A percentile compares a stretch with the other conserved stretches of the same genome.
Conservation (phyloP, 2,113 vertebrate genomes). For the Spea bombifrons region DNA sequence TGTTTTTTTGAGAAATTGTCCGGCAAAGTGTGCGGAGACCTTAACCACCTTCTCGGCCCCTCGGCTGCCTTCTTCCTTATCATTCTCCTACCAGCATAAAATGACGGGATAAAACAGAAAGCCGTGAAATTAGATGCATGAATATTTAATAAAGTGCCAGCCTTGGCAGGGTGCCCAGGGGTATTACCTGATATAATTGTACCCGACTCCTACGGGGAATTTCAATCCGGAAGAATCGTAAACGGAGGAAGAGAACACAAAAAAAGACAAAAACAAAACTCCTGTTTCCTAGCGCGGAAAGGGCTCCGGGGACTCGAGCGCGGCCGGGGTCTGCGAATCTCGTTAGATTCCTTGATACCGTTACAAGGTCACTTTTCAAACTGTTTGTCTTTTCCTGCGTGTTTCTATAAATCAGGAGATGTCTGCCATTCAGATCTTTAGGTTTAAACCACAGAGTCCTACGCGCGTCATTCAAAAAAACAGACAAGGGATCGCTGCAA, state of each 20-base stretch:
- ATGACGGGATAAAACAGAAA: conserved; percentile 34
- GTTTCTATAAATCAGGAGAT: background rate
- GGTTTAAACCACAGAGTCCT: too few relatives aligned
- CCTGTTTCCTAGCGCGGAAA: conserved; percentile 16
- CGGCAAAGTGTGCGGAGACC: conserved; percentile 26
- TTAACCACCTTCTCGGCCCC: conserved; percentile 10
- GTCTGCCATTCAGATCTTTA: background rate
- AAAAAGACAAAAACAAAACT: conserved; percentile 12
- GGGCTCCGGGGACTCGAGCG: background rate
- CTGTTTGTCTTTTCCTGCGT: background rate
- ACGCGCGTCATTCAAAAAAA: too few relatives aligned
- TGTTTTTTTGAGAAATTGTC: conserved; percentile 18
- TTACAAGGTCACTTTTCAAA: conserved; percentile 27
- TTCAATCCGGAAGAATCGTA: conserved; percentile 39
- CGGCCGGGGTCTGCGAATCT: background rate
- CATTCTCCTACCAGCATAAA: conserved; percentile 38
- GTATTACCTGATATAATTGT: conserved; percentile 47
- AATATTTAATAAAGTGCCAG: conserved; percentile 41
- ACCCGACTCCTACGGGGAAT: conserved; percentile 39
- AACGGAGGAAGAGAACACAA: conserved; percentile 35
- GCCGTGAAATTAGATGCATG: conserved; percentile 44
- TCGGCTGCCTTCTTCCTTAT: conserved; percentile 26
- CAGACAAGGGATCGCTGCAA: too few relatives aligned
- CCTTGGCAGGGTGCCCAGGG: conserved; percentile 35
- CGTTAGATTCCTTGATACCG: conserved; percentile 22